Percentiles rank a stretch among this genome's conserved stretches.
Conservation (phyloP, 2,113 vertebrate species). For the Pteropus alecto region DNA sequence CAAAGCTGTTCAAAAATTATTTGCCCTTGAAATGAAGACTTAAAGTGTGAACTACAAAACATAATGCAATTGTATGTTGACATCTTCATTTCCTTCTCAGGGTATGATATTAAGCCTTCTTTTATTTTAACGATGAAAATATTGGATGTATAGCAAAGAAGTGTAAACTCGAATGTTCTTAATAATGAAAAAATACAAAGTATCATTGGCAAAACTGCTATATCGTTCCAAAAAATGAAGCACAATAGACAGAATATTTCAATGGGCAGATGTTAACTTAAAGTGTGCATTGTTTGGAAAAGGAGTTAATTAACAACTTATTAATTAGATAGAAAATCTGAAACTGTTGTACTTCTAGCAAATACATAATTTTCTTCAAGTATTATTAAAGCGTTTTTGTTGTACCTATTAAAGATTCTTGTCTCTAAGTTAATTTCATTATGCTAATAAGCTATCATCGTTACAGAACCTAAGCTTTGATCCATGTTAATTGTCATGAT, state of each 20-base stretch:
- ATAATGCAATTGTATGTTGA: slow-evolving; percentile 62
- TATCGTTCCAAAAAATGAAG: slow-evolving; percentile 52
- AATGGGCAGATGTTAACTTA: slow-evolving; percentile 88
- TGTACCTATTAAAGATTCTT: slow-evolving; percentile 99
- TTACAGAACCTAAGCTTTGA: slow-evolving; percentile 99
- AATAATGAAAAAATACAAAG: slow-evolving; percentile 52
- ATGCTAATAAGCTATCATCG: slow-evolving; percentile 99
- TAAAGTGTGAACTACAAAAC: neutral
- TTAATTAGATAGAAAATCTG: slow-evolving; percentile 98
- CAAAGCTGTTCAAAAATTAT: slow-evolving; percentile 12
- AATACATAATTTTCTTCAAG: slow-evolving; percentile 99
- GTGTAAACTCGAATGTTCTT: slow-evolving; percentile 63
- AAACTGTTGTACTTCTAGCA: slow-evolving; percentile 98
- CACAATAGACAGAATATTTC: slow-evolving; percentile 81
- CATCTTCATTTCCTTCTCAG: slow-evolving; percentile 66
- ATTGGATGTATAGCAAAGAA: neutral
- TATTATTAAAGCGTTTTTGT: slow-evolving; percentile 98
- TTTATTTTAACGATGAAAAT: slow-evolving; percentile 69
- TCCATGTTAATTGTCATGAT: slow-evolving; percentile 99
- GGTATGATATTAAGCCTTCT: slow-evolving; percentile 59
- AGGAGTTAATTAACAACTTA: slow-evolving; percentile 98
- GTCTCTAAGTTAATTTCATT: slow-evolving; percentile 99
- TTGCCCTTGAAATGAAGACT: slow-evolving; percentile 68
- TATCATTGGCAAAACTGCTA: slow-evolving; percentile 71
- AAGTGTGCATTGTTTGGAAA: slow-evolving; percentile 87